These are phyloP conservation scores for Melanotaenia parkinsoni DNA, from an alignment of 2,797 vertebrate genomes.

Conservation along the genomic window DNA sequence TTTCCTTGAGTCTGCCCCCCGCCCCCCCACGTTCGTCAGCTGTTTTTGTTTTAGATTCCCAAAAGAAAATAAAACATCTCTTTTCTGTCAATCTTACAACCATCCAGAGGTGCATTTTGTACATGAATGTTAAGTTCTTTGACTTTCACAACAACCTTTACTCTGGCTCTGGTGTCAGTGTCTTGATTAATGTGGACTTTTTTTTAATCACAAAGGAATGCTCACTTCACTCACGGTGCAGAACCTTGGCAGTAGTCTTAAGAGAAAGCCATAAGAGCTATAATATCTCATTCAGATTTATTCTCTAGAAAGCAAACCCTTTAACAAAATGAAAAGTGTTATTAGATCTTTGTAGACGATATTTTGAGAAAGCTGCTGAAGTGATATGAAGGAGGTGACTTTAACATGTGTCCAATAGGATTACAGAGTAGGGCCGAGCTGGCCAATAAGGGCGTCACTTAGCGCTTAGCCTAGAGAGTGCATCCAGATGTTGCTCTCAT, in stretches of 20 bases:
- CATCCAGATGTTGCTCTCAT: conserved; percentile 76
- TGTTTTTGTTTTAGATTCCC: conserved; percentile 12
- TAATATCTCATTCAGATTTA: conserved; percentile 14
- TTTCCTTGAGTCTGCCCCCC: conserved; percentile 8
- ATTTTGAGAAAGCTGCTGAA: conserved; percentile 46
- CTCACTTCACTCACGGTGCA: conserved; percentile 19
- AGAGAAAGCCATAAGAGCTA: conserved; percentile 8
- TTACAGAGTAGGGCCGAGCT: conserved; percentile 17
- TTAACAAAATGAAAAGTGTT: conserved; percentile 11
- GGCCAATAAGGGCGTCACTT: conserved; percentile 40
- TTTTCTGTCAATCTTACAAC: not conserved
- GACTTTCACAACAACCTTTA: conserved; percentile 6
- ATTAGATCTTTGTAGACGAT: not conserved
- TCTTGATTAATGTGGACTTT: conserved; percentile 31
- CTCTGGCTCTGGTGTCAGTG: conserved; percentile 41
- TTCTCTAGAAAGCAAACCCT: not conserved
- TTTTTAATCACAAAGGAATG: conserved; percentile 9
- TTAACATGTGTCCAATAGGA: conserved; percentile 31
- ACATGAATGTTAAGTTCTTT: conserved; percentile 4
- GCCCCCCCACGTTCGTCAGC: not conserved
- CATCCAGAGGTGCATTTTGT: not conserved
- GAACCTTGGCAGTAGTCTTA: conserved; percentile 25
- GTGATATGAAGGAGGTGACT: conserved; percentile 28
- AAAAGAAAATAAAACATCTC: not conserved
- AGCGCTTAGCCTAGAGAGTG: conserved; percentile 52